These are phyloP conservation scores for Parus major DNA, from an alignment of 2,113 vertebrate genomes.

Conservation along the genomic window DNA sequence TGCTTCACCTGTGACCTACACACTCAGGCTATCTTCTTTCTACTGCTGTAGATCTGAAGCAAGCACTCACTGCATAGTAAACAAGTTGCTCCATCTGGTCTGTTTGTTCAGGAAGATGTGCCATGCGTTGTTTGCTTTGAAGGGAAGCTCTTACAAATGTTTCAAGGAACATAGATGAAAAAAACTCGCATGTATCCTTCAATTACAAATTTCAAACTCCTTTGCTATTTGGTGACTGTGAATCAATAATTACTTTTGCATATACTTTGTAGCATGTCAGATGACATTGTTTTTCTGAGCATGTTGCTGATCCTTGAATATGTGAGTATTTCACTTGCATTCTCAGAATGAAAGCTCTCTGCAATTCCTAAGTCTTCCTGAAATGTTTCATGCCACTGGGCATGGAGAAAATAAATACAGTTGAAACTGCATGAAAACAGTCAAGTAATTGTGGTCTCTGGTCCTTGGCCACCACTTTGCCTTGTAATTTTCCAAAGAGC, in stretches of 20 bases:
- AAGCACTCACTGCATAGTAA: neutral
- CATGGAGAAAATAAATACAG: neutral
- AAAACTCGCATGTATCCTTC: neutral
- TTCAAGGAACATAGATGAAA: neutral
- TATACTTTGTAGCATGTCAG: neutral
- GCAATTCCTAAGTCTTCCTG: neutral
- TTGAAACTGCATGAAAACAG: neutral
- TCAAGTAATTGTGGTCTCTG: neutral
- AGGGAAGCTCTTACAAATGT: neutral
- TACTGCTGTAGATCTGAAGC: neutral
- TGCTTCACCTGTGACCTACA: neutral
- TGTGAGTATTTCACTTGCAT: neutral
- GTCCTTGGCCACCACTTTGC: neutral
- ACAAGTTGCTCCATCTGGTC: constrained; percentile 6
- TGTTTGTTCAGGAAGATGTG: neutral
- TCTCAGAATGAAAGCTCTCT: neutral
- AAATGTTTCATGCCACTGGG: neutral
- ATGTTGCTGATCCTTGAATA: neutral
- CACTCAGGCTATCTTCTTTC: neutral
- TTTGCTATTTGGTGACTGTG: neutral
- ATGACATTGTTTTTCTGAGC: neutral
- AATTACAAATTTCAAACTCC: neutral
- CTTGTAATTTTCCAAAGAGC: constrained; percentile 2
- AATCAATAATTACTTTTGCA: neutral
- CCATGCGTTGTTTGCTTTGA: neutral